Base-by-base conservation (phyloP, 2,888 invertebrate species). In the Thymelicus sylvestris region DNA sequence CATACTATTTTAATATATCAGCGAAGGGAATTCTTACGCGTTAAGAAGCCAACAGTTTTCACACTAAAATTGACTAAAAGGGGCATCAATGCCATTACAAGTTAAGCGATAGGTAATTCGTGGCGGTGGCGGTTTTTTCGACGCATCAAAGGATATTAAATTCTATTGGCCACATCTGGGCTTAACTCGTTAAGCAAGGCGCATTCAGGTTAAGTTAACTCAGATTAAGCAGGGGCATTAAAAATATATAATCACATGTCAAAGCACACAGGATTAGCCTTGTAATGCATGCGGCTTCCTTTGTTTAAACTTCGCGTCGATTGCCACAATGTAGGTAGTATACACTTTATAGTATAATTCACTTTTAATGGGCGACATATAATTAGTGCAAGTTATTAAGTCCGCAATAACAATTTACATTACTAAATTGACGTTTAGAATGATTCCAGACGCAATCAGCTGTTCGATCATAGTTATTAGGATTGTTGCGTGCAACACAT, bases 381-480 rank as follows among this genome's bases (percentile, higher is more conserved):
- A 83, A 85, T 86, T 82, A 86, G 77, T 74, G 72, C 77, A 77
- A 78, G 74, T 19, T 52, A 52, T 52, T 81, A 81, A 78, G 76
- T 71, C 74, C 73, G 76, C 79, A 79, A 82, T 83, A 80, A 83
- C 80, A 79, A 77, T 82, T 85, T 85, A 85, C 82, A 82, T 81
- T 80, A 79, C 80, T 79, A 81, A 84, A 85, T 84, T 52, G 52
- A 24, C 52, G 52, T 8, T 8, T 52, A 6, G 8, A 52, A 24
- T 52, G 41, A 41, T 41, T 41, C 41, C 41, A 41, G 41, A 8
- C 41, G 41, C 41, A 41, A 41, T 41, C 41, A 41, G 41, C n/a
- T 52, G 24, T 52, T 52, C 24, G 2, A 52, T 15, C 50, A 50
- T 50, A 41, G 2, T 10, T 41, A 41, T 10, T 10, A 8, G 41